Percentiles rank a stretch among this genome's conserved stretches.
phyloP scores from a whole-genome alignment of 2,888 invertebrate species.

The Pocota personata region DNA sequence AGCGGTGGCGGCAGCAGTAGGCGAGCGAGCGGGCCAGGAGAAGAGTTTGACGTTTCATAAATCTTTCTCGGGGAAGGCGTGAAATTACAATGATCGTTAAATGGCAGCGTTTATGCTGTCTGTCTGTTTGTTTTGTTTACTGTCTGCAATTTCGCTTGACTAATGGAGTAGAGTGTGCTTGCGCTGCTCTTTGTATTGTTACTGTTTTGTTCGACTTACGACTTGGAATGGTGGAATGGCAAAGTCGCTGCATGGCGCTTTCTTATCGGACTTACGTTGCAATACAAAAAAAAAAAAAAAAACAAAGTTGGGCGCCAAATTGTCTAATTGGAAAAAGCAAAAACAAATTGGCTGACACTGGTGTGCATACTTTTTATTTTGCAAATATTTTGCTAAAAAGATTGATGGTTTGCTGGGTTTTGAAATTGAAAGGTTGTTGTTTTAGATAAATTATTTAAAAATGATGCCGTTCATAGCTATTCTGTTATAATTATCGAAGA shows the following conservation, averaged over 20 bases:
- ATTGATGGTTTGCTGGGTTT: background rate
- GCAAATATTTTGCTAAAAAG: constrained; percentile 15
- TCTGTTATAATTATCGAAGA: no score
- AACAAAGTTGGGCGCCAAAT: constrained; percentile 23
- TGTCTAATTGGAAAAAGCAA: constrained; percentile 35
- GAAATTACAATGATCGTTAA: constrained; percentile 74
- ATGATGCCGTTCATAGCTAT: no score
- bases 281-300: background rate
- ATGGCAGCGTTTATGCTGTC: constrained; percentile 73
- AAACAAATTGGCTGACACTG: background rate
- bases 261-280: constrained; percentile 7
- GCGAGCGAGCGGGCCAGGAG: constrained; percentile 22
- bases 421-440: background rate
- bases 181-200: constrained; percentile 5
- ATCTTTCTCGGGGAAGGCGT: constrained; percentile 68
- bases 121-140: constrained; percentile 73
- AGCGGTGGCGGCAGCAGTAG: constrained; percentile 6
- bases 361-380: background rate
- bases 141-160: constrained; percentile 72
- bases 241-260: constrained; percentile 32
- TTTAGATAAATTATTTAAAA: background rate
- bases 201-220: background rate
- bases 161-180: constrained; percentile 55
- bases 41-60: constrained; percentile 72
- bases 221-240: constrained; percentile 1